Base-by-base conservation (phyloP, 1,140 invertebrate genomes). In the Musca vetustissima region DNA sequence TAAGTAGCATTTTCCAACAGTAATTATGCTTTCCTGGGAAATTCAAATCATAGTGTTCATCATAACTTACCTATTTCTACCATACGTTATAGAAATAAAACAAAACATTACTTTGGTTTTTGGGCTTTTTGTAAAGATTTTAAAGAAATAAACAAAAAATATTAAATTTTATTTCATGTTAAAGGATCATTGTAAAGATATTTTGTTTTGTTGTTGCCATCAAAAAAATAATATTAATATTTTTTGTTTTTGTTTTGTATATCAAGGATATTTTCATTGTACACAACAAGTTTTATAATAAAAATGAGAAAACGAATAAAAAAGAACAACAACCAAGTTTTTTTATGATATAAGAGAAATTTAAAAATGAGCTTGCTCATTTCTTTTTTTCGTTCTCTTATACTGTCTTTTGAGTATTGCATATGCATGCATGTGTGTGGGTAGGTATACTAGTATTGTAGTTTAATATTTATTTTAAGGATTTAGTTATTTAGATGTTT, bases 51-150 rank as follows among this genome's bases (percentile, higher is more conserved):
- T n/a, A n/a, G n/a, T n/a, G n/a, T n/a, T n/a, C n/a, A n/a, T n/a
- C n/a, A n/a, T n/a, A n/a, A n/a, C n/a, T n/a, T n/a, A n/a, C n/a
- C n/a, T n/a, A n/a, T n/a, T n/a, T n/a, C n/a, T n/a, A n/a, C 28
- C 28, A 28, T 28, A n/a, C 28, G 28, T 8, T 28, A 4, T 28
- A 28, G n/a, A 53, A 59, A 43, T 61, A 19, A 61, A 61, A 61
- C 57, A 36, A n/a, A 9, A 19, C 8, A 17, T 6, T 61, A 4
- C 15, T 21, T 9, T 64, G 47, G 21, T 21, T 24, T 65, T 59
- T 65, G 49, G 64, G 43, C 47, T 65, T 65, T 64, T 65, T 65
- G 21, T 49, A 25, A 49, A 49, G 24, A 47, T 25, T 65, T 65
- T 65, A 65, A 65, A 65, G 64, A 65, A 65, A 49, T 24, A 21